These are phyloP conservation scores for Calyptommatus sinebrachiatus DNA, from an alignment of 2,113 vertebrate genomes.

Conservation along the genomic window DNA sequence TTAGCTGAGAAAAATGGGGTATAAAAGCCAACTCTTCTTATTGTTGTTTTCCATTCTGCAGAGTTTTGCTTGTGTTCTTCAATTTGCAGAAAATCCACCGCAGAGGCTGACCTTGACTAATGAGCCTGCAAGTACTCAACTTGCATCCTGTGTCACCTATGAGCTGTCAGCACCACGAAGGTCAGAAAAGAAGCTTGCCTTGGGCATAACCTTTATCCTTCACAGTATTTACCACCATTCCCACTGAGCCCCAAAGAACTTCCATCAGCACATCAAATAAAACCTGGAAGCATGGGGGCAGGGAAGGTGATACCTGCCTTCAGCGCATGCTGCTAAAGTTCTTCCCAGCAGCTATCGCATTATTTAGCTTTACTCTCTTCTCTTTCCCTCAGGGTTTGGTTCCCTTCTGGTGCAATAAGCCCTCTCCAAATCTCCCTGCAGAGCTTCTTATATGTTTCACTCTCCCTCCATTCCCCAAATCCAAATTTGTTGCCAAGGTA, in stretches of 20 bases:
- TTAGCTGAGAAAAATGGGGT: too few relatives aligned
- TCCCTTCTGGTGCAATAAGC: neutral
- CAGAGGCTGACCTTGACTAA: slow-evolving; percentile 12
- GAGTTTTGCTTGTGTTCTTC: neutral
- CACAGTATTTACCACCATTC: slow-evolving; percentile 5
- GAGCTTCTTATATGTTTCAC: neutral
- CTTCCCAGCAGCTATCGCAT: neutral
- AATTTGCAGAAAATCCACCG: neutral
- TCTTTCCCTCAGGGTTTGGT: neutral
- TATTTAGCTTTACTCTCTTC: neutral
- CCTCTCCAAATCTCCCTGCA: neutral
- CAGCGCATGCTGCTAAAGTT: neutral
- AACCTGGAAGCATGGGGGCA: neutral
- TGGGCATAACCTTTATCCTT: slow-evolving; percentile 1
- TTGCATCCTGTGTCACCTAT: slow-evolving; percentile 1
- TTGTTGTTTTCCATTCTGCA: neutral
- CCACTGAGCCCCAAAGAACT: neutral
- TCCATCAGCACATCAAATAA: slow-evolving; percentile 10
- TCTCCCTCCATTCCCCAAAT: neutral
- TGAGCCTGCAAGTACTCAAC: neutral
- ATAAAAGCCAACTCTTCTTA: too few relatives aligned
- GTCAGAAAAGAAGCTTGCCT: neutral
- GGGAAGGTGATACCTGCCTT: neutral
- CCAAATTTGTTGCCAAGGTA: slow-evolving; percentile 26
- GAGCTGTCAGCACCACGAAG: neutral